Conservation (phyloP, 1,140 invertebrate genomes). For the Xylocopa sonorina region DNA sequence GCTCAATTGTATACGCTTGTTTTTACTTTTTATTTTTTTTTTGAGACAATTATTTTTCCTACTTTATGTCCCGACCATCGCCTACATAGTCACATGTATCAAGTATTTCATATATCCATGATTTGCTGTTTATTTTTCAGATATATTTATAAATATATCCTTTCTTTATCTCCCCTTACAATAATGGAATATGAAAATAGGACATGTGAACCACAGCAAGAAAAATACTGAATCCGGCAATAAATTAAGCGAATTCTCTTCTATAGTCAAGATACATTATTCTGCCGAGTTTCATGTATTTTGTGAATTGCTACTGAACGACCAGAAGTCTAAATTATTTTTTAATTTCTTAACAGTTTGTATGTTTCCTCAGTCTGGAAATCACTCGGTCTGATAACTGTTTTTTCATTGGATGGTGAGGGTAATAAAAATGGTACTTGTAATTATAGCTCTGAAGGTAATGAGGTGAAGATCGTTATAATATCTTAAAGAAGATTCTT, state of each 20-base stretch:
- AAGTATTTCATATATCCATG: conserved; percentile 45
- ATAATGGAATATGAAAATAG: conserved; percentile 60
- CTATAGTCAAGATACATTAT: conserved; percentile 53
- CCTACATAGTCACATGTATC: conserved; percentile 53
- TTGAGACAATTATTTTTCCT: conserved; percentile 56
- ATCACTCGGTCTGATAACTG: conserved; percentile 51
- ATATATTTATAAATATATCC: conserved; percentile 26
- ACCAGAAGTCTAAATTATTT: conserved; percentile 63
- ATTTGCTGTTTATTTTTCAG: background rate
- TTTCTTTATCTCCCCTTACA: background rate
- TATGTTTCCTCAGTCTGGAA: conserved; percentile 30
- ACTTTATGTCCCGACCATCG: conserved; percentile 50
- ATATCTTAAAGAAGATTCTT: conserved; percentile 84
- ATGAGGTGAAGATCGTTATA: conserved; percentile 73
- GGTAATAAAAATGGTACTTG: conserved; percentile 61
- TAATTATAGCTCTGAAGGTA: conserved; percentile 73
- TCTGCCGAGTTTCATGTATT: conserved; percentile 70
- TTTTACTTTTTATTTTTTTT: conserved; percentile 22
- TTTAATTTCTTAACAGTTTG: conserved; percentile 68
- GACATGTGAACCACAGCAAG: conserved; percentile 67
- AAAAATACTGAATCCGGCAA: conserved; percentile 82
- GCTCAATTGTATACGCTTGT: conserved; percentile 57
- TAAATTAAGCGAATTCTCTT: conserved; percentile 78
- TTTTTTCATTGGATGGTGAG: conserved; percentile 65
- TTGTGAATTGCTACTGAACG: conserved; percentile 69